Percentiles rank a stretch among this genome's conserved stretches.
Evolutionary conservation across 2,888 invertebrate genomes (phyloP).

Genomic region (Euplexia lucipara): DNA sequence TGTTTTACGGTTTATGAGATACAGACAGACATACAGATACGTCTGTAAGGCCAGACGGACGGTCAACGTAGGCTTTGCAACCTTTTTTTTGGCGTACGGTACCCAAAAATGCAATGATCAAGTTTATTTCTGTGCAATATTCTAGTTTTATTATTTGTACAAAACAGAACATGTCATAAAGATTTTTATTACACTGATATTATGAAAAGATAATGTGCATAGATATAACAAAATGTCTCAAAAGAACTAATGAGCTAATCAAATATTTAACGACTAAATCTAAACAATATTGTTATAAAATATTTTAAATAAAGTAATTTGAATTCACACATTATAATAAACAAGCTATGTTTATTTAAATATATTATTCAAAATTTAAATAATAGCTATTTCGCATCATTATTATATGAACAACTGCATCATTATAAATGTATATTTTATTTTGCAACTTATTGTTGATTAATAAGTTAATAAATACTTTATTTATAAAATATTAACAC

Average conservation of each 20-base stretch:
- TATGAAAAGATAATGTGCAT: constrained; percentile 16
- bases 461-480: constrained; percentile 6
- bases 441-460: constrained; percentile 21
- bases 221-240: constrained; percentile 7
- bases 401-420: constrained; percentile 27
- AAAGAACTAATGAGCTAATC: constrained; percentile 30
- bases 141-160: background rate
- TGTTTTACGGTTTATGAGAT: too few species aligned
- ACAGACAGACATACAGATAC: too few species aligned
- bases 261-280: constrained; percentile 37
- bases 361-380: constrained; percentile 31
- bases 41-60: too few species aligned
- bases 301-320: constrained; percentile 46
- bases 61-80: too few species aligned
- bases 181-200: constrained; percentile 13
- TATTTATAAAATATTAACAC: constrained; percentile 4
- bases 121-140: background rate
- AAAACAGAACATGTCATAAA: constrained; percentile 11
- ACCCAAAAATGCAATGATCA: background rate
- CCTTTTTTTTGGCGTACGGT: too few species aligned
- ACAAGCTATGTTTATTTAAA: constrained; percentile 31
- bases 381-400: constrained; percentile 19
- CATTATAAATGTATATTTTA: constrained; percentile 30
- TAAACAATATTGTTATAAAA: constrained; percentile 13
- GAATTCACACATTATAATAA: constrained; percentile 35